phyloP scores from a whole-genome alignment of 2,888 invertebrate genomes.

The Aporophyla nigra region DNA sequence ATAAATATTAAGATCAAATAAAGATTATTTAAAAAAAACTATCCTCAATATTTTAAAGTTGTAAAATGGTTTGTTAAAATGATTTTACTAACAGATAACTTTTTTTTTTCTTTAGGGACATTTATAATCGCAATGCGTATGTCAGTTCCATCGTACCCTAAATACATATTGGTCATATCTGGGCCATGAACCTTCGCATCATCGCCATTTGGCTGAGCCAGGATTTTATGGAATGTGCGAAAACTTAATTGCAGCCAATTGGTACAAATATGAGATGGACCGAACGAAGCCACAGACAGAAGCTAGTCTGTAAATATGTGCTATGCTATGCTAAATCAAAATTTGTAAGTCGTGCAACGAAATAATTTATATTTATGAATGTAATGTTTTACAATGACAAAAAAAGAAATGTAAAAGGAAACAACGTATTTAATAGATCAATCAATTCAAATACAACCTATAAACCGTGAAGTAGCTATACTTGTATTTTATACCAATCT shows the following conservation, averaged over 20 bases:
- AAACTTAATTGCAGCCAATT: too few species aligned
- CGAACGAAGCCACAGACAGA: too few species aligned
- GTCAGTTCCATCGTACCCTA: too few species aligned
- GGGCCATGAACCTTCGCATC: too few species aligned
- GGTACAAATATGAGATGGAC: too few species aligned
- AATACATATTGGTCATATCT: too few species aligned
- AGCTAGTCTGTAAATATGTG: not conserved
- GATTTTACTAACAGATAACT: not conserved
- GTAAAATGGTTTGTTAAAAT: not conserved
- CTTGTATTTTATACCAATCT: constrained; percentile 25
- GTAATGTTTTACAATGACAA: not conserved
- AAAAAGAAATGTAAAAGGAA: not conserved
- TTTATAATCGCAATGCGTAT: too few species aligned
- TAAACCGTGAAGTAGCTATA: constrained; percentile 9
- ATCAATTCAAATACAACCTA: constrained; percentile 15
- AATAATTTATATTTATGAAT: not conserved
- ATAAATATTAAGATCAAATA: too few species aligned
- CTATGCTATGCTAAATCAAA: not conserved
- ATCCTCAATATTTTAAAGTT: not conserved
- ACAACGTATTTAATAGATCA: constrained; percentile 14
- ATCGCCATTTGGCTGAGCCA: too few species aligned
- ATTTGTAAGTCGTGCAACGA: not conserved
- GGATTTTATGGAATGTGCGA: too few species aligned
- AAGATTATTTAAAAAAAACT: too few species aligned
- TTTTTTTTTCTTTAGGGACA: too few species aligned